A percentile compares a stretch with the other conserved stretches of the same genome.
Evolutionary conservation across 2,888 invertebrate genomes (phyloP).

Genomic region (Thymelicus lineola): DNA sequence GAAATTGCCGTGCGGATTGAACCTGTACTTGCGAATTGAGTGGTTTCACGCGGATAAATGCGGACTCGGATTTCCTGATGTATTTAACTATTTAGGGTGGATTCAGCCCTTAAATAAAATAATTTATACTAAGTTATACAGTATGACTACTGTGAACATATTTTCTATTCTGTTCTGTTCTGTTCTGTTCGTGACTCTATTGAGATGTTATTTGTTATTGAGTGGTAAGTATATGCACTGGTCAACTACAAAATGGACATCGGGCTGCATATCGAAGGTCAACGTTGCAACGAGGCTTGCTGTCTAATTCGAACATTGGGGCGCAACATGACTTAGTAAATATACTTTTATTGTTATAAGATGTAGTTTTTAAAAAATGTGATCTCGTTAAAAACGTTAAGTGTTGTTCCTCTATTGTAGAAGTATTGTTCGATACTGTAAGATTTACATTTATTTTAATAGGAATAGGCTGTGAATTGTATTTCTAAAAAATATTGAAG

Average conservation of each 20-base stretch:
- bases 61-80: slow-evolving; percentile 38
- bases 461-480: background rate
- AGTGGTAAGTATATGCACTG: slow-evolving; percentile 27
- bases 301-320: slow-evolving; percentile 27
- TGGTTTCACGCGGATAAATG: slow-evolving; percentile 47
- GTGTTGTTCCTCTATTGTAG: background rate
- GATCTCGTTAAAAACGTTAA: background rate
- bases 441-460: background rate
- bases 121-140: background rate
- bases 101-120: too few species aligned
- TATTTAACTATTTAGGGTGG: background rate
- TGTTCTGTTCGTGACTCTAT: slow-evolving; percentile 10
- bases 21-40: slow-evolving; percentile 56
- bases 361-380: slow-evolving; percentile 8
- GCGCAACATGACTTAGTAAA: slow-evolving; percentile 5
- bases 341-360: background rate
- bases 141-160: background rate
- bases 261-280: slow-evolving; percentile 23
- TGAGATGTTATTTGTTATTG: slow-evolving; percentile 15
- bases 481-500: background rate
- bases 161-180: background rate
- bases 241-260: slow-evolving; percentile 22
- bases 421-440: background rate
- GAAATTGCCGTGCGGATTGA: slow-evolving; percentile 76
- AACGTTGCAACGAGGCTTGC: slow-evolving; percentile 18